Conservation (phyloP, 2,888 invertebrate species). For the Nomada goodeniana region DNA sequence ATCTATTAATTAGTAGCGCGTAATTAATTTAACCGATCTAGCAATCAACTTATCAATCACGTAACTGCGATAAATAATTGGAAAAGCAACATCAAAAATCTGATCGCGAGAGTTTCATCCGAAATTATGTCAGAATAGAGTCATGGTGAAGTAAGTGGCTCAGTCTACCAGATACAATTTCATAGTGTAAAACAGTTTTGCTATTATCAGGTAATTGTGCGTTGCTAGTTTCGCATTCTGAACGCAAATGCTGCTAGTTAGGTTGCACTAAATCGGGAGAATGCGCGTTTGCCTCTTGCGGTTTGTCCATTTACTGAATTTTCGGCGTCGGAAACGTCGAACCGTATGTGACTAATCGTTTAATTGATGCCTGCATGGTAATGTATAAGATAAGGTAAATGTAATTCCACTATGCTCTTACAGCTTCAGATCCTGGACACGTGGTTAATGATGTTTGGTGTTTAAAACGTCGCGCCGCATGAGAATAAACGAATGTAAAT, state of each 20-base stretch:
- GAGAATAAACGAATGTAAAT: no score
- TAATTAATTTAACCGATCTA: no score
- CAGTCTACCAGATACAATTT: slow-evolving; percentile 29
- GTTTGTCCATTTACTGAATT: slow-evolving; percentile 15
- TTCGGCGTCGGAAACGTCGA: background rate
- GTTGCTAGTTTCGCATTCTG: slow-evolving; percentile 3
- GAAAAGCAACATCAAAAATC: background rate
- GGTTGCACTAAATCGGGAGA: slow-evolving; percentile 19
- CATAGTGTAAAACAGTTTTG: slow-evolving; percentile 27
- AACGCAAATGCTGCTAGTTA: slow-evolving; percentile 24
- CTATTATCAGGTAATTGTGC: slow-evolving; percentile 29
- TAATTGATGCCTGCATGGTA: slow-evolving; percentile 1
- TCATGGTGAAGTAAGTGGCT: background rate
- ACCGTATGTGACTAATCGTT: slow-evolving; percentile 5
- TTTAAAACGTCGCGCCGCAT: background rate
- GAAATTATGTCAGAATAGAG: slow-evolving; percentile 8
- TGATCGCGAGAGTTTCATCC: background rate
- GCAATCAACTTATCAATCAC: no score
- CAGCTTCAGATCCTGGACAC: background rate
- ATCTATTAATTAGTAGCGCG: no score
- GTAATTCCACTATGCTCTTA: background rate
- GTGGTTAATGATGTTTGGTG: background rate
- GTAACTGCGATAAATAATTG: no score
- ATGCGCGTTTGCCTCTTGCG: slow-evolving; percentile 13
- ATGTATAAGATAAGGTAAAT: background rate